Evolutionary conservation across 2,797 vertebrate species (phyloP), one percentile per base, ranked within the genome.

Genomic region (Scolopax rusticola): DNA sequence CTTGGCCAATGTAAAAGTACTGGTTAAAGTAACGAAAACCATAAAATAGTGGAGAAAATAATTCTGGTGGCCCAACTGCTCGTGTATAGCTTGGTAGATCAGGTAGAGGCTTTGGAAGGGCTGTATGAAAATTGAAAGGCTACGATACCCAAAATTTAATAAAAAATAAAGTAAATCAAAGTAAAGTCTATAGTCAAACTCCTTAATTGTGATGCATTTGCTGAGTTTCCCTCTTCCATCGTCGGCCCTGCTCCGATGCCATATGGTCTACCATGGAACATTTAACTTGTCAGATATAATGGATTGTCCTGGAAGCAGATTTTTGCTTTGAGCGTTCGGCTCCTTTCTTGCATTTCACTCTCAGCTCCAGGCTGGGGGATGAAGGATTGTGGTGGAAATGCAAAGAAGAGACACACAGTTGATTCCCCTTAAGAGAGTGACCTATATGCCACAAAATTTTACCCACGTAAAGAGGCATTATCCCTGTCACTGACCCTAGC

Each of bases 251-350:
- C 98, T 98, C 98, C 94, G 94, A 93, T 98, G 98, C 99, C 99
- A 99, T 99, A 99, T 99, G 99, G 98, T 98, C 98, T 98, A 99
- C 98, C 99, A 99, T 98, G 99, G 98, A 99, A 99, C 99, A 99
- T 99, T 99, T 99, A 99, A 99, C 99, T 99, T 99, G 99, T 99
- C 99, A 99, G 98, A 98, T 98, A 98, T 99, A 99, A 99, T 99
- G 99, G 99, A 99, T 99, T 98, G 99, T 98, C 98, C 98, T 99
- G 99, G 99, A 99, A 99, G 99, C 99, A 98, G 99, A 99, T 98
- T 99, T 99, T 99, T 97, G 99, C 99, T 99, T 98, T 98, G 98
- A 99, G 99, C 99, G 96, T 96, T 99, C 98, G 96, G 98, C 98
- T 98, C 97, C 98, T 98, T 97, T 97, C 97, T 98, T 96, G 97